These are phyloP conservation scores for Drosophila greeni DNA, from an alignment of 2,888 invertebrate genomes.

Conservation along the genomic window DNA sequence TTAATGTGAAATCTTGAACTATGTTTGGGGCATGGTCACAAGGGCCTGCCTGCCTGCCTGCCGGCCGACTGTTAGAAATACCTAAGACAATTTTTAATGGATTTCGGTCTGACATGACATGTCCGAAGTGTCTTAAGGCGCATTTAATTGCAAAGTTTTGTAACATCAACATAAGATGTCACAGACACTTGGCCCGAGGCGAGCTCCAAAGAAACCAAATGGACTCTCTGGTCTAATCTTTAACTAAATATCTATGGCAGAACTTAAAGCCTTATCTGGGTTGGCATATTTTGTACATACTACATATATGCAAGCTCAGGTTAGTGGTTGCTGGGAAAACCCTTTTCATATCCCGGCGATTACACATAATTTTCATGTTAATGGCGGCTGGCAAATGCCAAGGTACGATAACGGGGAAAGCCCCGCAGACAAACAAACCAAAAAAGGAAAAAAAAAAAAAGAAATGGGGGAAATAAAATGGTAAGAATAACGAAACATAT, in stretches of 20 bases:
- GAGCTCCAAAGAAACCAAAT: constrained; percentile 13
- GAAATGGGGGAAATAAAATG: constrained; percentile 23
- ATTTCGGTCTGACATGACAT: constrained; percentile 61
- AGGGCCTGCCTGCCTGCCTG: constrained; percentile 40
- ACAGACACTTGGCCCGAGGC: constrained; percentile 23
- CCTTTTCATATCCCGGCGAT: constrained; percentile 35
- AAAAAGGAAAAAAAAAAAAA: background rate
- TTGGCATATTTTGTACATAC: background rate
- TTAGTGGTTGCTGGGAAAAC: constrained; percentile 23
- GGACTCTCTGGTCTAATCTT: constrained; percentile 5
- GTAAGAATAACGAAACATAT: constrained; percentile 36
- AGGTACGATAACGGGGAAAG: constrained; percentile 21
- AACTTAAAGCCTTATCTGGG: constrained; percentile 8
- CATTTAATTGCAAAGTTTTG: constrained; percentile 70
- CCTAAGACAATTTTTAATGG: constrained; percentile 68
- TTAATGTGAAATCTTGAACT: constrained; percentile 72
- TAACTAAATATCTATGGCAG: background rate
- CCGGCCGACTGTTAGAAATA: constrained; percentile 16
- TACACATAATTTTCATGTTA: constrained; percentile 52
- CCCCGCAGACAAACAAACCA: constrained; percentile 11
- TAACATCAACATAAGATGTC: constrained; percentile 45
- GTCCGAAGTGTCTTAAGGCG: constrained; percentile 43
- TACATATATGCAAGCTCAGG: background rate
- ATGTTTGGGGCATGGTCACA: constrained; percentile 69
- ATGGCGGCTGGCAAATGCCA: constrained; percentile 44